Base-by-base conservation (phyloP, 2,797 vertebrate species). In the Leptatherina wallacei region DNA sequence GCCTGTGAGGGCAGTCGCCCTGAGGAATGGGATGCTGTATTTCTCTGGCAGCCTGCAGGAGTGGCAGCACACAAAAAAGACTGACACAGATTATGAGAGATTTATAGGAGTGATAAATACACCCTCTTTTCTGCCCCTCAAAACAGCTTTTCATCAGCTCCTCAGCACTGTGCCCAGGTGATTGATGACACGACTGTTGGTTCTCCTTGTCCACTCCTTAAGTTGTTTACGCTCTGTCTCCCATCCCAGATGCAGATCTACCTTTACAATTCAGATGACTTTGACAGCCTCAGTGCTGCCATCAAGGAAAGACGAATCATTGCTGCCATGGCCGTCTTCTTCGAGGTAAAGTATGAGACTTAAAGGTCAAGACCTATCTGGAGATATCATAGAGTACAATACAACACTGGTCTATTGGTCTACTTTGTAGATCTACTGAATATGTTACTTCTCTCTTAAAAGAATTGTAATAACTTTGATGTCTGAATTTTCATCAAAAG, bases 221-320 rank as follows among this genome's bases (percentile, higher is more conserved):
- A 80, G 80, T 84, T 85, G 70, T 85, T 81, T 86, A 86, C 89
- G 73, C 82, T 90, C 87, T 88, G 86, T 82, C 88, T 89, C 81
- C 80, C 69, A 73, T 81, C 68, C 67, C 95, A 99, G 98, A 99
- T 99, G 98, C 98, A 99, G 95, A 97, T 99, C 94, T 99, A 98
- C 95, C 97, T 99, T 93, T 99, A 99, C 92, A 99, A 99, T 92
- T 96, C 97, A 0, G 98, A 99, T 78, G 97, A 99, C 94, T 99
- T 98, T 93, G 98, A 99, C 95, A 99, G 97, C 93, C 96, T 98
- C 89, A 94, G 94, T 62, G 94, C 95, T 4, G 97, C 98, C 66
- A 95, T 99, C 91, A 96, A 96, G 83, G 96, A 99, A 86, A 96
- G 96, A 92, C 96, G 97, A 86, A 93, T 96, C 87, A 95, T 99